Evolutionary conservation across 1,140 invertebrate species (phyloP).

Genomic region (Dreissena rostriformis): DNA sequence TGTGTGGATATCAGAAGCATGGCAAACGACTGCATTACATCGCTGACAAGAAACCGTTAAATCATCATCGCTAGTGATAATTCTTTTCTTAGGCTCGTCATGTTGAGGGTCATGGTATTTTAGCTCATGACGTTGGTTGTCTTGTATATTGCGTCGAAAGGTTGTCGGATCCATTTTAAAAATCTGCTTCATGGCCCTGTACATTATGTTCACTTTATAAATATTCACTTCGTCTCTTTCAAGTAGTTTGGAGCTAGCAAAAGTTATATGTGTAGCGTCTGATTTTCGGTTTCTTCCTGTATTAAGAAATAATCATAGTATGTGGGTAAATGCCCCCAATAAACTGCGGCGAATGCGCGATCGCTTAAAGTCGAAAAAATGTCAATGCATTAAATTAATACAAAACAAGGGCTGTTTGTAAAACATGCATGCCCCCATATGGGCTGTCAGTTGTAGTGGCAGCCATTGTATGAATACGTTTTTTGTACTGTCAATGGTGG

Average conservation of each 20-base stretch:
- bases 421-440: no score
- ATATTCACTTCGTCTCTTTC: slow-evolving; percentile 5
- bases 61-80: not conserved
- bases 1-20: not conserved
- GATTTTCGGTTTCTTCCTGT: slow-evolving; percentile 14
- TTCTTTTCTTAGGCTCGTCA: not conserved
- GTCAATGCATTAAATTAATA: no score
- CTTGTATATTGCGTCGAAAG: not conserved
- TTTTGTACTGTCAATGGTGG: no score
- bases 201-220: slow-evolving; percentile 39
- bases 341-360: no score
- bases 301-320: not conserved
- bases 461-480: no score
- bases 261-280: not conserved
- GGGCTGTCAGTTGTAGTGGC: no score
- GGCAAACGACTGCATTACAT: not conserved
- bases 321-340: no score
- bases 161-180: not conserved
- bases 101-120: not conserved
- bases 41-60: slow-evolving; percentile 2
- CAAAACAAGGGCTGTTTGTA: no score
- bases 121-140: not conserved
- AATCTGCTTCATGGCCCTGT: slow-evolving; percentile 11
- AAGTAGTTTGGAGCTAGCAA: not conserved
- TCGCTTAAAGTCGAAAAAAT: no score